phyloP scores from a whole-genome alignment of 2,888 invertebrate species.

The Gari tellinella region DNA sequence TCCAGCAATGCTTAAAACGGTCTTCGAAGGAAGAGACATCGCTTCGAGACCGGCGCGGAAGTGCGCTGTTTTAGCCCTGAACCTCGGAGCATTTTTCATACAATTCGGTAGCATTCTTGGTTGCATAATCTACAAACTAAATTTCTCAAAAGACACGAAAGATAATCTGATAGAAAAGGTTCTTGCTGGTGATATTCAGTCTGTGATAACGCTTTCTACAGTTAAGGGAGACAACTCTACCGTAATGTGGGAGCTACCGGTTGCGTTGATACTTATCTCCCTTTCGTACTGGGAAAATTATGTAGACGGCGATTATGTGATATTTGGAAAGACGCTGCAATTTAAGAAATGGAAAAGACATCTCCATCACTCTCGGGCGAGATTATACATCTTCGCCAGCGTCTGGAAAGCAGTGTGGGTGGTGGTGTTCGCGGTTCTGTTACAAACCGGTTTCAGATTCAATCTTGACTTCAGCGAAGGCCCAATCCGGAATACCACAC shows the following conservation, averaged over 20 bases:
- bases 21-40: constrained; percentile 57
- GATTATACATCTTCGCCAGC: constrained; percentile 72
- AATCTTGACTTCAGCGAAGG: constrained; percentile 56
- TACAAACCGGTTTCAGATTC: constrained; percentile 68
- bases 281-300: constrained; percentile 72
- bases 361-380: constrained; percentile 65
- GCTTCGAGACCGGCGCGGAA: constrained; percentile 51
- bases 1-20: constrained; percentile 70
- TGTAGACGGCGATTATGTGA: constrained; percentile 59
- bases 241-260: constrained; percentile 66
- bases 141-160: constrained; percentile 57
- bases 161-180: constrained; percentile 41
- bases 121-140: constrained; percentile 57
- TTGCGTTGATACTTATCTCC: constrained; percentile 67
- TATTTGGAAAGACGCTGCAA: constrained; percentile 57
- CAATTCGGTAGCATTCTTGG: constrained; percentile 68
- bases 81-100: constrained; percentile 65
- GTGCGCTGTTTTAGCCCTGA: constrained; percentile 54
- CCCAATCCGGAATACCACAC: not conserved
- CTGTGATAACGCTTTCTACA: constrained; percentile 31
- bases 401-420: constrained; percentile 71
- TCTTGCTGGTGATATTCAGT: constrained; percentile 11
- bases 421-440: constrained; percentile 65
- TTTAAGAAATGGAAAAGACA: constrained; percentile 70
- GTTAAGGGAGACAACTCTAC: constrained; percentile 24